Evolutionary conservation across 2,113 vertebrate species (phyloP).

Genomic region (Syrrhaptes paradoxus): DNA sequence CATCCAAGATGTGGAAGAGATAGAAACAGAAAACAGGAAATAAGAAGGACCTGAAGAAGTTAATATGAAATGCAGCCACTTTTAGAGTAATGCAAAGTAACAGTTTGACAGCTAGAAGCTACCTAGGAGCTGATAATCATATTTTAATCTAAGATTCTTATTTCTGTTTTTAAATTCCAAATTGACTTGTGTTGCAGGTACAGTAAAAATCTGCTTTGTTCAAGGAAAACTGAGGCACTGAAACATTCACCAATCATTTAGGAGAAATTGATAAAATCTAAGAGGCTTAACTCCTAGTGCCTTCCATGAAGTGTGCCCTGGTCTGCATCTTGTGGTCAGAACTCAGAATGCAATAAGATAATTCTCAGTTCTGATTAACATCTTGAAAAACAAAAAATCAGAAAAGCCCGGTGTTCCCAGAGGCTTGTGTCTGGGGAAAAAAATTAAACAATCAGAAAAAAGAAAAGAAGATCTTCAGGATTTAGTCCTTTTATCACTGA

Average conservation of each 20-base stretch:
- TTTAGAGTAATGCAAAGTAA: not conserved
- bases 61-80: not conserved
- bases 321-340: not conserved
- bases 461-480: not conserved
- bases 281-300: not conserved
- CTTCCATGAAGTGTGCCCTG: not conserved
- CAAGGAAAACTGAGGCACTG: not conserved
- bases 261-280: not conserved
- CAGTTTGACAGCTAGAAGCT: not conserved
- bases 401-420: not conserved
- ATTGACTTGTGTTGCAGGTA: rapidly evolving
- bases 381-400: not conserved
- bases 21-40: not conserved
- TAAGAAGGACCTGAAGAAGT: not conserved
- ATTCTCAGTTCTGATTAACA: not conserved
- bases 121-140: not conserved
- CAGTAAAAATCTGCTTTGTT: not conserved
- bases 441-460: not conserved
- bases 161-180: not conserved
- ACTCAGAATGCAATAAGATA: not conserved
- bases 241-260: not conserved
- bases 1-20: not conserved
- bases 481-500: not conserved
- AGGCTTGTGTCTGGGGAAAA: not conserved
- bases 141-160: not conserved